A percentile compares a stretch with the other conserved stretches of the same genome.
phyloP scores from a whole-genome alignment of 2,797 vertebrate genomes.

The Kryptolebias ocellatus region DNA sequence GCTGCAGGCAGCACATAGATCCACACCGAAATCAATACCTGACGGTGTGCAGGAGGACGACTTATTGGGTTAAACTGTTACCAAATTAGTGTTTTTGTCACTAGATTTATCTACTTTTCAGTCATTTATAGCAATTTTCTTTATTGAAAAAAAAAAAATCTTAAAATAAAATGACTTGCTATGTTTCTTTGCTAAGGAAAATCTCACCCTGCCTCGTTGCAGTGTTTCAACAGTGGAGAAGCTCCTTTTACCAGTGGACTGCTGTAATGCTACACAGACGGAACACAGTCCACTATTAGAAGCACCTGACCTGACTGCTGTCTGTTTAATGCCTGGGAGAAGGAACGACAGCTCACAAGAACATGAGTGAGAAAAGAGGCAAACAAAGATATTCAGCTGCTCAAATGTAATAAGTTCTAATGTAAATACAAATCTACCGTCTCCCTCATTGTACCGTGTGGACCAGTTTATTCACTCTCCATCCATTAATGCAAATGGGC shows the following conservation, averaged over 20 bases:
- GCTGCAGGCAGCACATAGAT: slow-evolving; percentile 1
- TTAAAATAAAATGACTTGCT: neutral
- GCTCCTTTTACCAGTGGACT: neutral
- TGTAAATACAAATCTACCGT: neutral
- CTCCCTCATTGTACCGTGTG: neutral
- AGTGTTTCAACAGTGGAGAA: neutral
- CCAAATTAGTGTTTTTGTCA: slow-evolving; percentile 1
- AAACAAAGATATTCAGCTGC: neutral
- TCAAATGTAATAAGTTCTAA: neutral
- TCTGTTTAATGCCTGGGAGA: neutral
- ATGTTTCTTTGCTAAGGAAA: neutral
- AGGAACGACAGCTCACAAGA: neutral
- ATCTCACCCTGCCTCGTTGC: too few species aligned
- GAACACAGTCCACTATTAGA: neutral
- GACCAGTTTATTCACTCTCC: neutral
- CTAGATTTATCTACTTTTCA: slow-evolving; percentile 1
- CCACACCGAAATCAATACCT: slow-evolving; percentile 4
- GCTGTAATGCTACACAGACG: neutral
- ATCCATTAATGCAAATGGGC: neutral
- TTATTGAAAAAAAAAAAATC: neutral
- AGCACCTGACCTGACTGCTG: neutral
- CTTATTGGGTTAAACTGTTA: neutral
- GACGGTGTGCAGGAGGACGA: neutral
- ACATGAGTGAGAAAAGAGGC: neutral
- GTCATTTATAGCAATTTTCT: neutral